Conservation (phyloP, 2,113 vertebrate species). For the Leptosomus discolor region DNA sequence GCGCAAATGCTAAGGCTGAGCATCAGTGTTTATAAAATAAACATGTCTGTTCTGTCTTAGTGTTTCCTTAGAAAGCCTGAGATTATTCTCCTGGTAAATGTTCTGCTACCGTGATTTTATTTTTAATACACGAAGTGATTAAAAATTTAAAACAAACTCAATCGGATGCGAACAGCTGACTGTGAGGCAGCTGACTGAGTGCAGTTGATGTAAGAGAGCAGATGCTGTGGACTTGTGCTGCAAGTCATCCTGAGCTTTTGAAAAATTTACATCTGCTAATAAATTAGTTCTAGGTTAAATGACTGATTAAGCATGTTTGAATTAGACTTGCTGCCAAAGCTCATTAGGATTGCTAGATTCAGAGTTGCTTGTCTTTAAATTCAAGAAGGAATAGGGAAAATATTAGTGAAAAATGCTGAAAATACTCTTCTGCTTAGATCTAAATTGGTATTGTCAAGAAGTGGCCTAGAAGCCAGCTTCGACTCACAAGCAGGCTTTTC, state of each 20-base stretch:
- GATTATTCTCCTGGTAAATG: constrained; percentile 4
- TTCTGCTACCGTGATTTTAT: constrained; percentile 33
- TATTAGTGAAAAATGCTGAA: neutral
- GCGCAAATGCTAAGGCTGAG: neutral
- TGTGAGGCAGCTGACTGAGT: neutral
- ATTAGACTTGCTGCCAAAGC: neutral
- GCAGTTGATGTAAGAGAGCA: neutral
- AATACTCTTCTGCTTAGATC: neutral
- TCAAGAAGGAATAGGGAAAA: neutral
- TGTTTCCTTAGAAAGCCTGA: constrained; percentile 31
- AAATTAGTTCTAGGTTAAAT: constrained; percentile 11
- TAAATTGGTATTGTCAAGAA: neutral
- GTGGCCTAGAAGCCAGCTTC: neutral
- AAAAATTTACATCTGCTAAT: neutral
- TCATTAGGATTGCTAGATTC: neutral
- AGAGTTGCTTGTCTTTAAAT: neutral
- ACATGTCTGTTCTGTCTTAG: neutral
- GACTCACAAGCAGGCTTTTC: neutral
- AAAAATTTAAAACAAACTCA: constrained; percentile 41
- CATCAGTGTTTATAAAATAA: constrained; percentile 40
- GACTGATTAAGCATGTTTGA: neutral
- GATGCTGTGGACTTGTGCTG: neutral
- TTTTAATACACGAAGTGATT: constrained; percentile 22
- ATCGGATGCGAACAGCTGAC: neutral
- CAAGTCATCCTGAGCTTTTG: neutral